Evolutionary conservation across 2,113 vertebrate genomes (phyloP).

Genomic region (Perca fluviatilis): DNA sequence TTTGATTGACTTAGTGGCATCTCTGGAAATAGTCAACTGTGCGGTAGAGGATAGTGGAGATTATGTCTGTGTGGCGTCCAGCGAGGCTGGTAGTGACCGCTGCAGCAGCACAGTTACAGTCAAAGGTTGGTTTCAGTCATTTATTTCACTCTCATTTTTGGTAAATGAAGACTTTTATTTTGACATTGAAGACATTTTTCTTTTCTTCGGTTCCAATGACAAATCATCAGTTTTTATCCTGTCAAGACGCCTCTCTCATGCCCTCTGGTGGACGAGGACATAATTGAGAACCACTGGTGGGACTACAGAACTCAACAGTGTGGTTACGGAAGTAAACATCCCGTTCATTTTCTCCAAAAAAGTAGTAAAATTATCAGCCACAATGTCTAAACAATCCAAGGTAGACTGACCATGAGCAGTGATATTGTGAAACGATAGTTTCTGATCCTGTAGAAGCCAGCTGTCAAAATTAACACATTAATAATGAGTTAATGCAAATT

Average conservation of each 20-base stretch:
- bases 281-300: not conserved
- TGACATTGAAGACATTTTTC: not conserved
- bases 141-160: not conserved
- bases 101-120: conserved; percentile 91
- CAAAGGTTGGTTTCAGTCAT: conserved; percentile 90
- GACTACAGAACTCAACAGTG: no score
- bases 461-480: no score
- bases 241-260: not conserved
- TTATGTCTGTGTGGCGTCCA: conserved; percentile 93
- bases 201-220: not conserved
- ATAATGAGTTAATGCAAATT: no score
- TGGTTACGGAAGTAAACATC: no score
- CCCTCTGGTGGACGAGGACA: not conserved
- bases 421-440: no score
- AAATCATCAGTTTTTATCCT: not conserved
- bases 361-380: no score
- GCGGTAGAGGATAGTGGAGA: conserved; percentile 91
- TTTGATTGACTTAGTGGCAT: conserved; percentile 84
- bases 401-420: no score
- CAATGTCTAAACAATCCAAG: no score
- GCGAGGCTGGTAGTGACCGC: conserved; percentile 94
- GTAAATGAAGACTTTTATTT: not conserved
- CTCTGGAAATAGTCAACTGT: conserved; percentile 84
- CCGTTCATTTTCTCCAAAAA: no score
- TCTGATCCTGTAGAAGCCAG: no score